phyloP scores from a whole-genome alignment of 2,888 invertebrate genomes.

The Halocaridina rubra region DNA sequence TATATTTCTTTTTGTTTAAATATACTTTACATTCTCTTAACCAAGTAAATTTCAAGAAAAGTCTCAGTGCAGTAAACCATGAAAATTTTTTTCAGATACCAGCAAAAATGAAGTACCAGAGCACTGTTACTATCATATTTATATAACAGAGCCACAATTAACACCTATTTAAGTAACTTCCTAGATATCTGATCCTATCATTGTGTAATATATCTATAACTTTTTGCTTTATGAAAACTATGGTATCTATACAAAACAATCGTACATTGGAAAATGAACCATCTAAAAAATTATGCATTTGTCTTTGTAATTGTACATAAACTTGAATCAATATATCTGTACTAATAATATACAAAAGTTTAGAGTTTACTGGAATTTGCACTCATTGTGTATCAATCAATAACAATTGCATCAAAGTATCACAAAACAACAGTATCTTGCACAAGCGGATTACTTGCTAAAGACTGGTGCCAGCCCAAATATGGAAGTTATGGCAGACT shows the following conservation, averaged over 20 bases:
- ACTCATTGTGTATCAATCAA: background rate
- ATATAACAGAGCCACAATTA: too few relatives aligned
- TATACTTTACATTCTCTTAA: too few relatives aligned
- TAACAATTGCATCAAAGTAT: background rate
- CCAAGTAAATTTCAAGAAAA: too few relatives aligned
- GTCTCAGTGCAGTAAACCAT: background rate
- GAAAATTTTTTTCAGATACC: background rate
- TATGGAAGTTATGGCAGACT: background rate
- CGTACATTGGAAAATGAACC: background rate
- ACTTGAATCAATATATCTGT: background rate
- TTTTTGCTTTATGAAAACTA: too few relatives aligned
- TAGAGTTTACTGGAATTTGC: background rate
- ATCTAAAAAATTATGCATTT: background rate
- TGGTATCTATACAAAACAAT: too few relatives aligned
- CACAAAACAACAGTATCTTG: background rate
- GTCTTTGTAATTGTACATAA: background rate
- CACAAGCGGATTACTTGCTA: background rate
- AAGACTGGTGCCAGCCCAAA: background rate
- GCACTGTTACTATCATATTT: background rate
- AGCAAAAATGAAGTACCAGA: background rate
- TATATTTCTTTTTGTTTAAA: too few relatives aligned
- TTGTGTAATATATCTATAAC: background rate
- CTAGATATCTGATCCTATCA: background rate
- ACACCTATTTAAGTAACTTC: too few relatives aligned
- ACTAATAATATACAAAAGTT: background rate